These are phyloP conservation scores for Cephalopterus ornatus DNA, from an alignment of 2,113 vertebrate genomes.

Conservation along the genomic window DNA sequence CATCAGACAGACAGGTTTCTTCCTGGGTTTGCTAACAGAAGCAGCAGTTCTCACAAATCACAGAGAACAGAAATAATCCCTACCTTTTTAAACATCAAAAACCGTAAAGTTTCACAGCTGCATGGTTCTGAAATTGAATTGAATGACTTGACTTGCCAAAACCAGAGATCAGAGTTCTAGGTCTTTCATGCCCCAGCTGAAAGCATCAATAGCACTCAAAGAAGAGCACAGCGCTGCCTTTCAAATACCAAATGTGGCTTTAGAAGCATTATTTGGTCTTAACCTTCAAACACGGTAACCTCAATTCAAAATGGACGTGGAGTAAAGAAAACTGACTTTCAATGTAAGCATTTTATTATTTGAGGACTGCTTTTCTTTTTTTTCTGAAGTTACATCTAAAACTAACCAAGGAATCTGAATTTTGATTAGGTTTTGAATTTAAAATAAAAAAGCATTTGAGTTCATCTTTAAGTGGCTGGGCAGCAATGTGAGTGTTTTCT, in stretches of 20 bases:
- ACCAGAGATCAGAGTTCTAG: constrained; percentile 61
- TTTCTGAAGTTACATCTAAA: neutral
- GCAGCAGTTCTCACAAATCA: constrained; percentile 32
- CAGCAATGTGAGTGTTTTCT: neutral
- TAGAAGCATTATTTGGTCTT: neutral
- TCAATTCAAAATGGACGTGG: neutral
- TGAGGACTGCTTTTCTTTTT: neutral
- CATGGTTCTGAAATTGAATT: constrained; percentile 23
- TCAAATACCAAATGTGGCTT: neutral
- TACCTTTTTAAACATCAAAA: constrained; percentile 43
- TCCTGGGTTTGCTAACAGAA: constrained; percentile 38
- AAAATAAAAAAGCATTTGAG: neutral
- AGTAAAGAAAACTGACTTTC: neutral
- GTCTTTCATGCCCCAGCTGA: constrained; percentile 57
- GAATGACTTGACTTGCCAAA: constrained; percentile 47
- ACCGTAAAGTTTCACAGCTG: constrained; percentile 44
- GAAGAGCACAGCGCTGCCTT: constrained; percentile 32
- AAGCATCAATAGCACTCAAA: constrained; percentile 48
- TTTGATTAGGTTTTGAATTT: neutral
- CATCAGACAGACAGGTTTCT: constrained; percentile 53
- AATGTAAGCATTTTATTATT: neutral
- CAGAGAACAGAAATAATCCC: constrained; percentile 57
- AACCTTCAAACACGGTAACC: neutral
- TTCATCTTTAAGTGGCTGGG: neutral
- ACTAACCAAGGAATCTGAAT: neutral